A percentile compares a stretch with the other conserved stretches of the same genome.
These are phyloP conservation scores for Parnassius apollo DNA, from an alignment of 2,888 invertebrate genomes.

Conservation along the genomic window DNA sequence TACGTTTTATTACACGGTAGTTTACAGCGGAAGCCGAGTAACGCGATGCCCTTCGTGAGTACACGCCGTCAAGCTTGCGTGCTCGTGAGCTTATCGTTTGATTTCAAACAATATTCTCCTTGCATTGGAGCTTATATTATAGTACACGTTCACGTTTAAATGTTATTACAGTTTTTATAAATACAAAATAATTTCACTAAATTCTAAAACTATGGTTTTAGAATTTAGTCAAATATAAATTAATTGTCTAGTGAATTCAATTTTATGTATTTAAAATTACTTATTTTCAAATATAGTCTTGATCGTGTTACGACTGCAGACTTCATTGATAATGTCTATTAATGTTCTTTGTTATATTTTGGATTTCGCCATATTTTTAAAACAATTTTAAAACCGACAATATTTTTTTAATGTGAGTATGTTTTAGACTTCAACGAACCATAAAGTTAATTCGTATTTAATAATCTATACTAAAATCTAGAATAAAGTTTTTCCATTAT, in stretches of 20 bases:
- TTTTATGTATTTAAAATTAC: no score
- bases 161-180: background rate
- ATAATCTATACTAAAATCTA: no score
- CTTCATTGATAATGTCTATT: no score
- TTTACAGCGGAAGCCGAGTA: constrained; percentile 55
- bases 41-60: constrained; percentile 77
- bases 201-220: background rate
- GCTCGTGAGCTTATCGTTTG: constrained; percentile 49
- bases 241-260: background rate
- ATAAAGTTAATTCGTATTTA: no score
- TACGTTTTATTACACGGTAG: constrained; percentile 77
- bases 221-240: background rate
- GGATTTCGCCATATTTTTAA: no score
- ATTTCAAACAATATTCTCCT: background rate
- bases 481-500: no score
- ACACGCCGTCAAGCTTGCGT: constrained; percentile 48
- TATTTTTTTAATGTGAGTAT: no score
- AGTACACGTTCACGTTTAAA: background rate
- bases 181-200: background rate
- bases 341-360: no score
- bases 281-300: no score
- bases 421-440: no score
- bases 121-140: background rate
- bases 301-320: no score
- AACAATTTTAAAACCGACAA: no score